Evolutionary conservation across 2,797 vertebrate genomes (phyloP).

Genomic region (Aratinga solstitialis): DNA sequence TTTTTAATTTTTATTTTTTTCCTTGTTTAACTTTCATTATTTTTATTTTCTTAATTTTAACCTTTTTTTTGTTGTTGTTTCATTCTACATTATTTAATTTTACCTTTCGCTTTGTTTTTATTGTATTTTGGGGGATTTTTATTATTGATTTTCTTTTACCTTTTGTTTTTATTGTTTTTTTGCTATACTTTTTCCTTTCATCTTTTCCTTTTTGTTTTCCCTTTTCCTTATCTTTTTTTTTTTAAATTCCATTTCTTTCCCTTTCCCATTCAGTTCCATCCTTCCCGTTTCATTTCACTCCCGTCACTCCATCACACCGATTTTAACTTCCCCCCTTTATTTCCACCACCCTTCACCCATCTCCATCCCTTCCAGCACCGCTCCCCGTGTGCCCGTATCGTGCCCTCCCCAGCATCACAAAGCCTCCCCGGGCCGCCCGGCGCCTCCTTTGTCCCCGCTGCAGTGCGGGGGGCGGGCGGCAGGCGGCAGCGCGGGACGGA

Average conservation of each 20-base stretch:
- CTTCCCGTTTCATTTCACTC: not conserved
- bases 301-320: not conserved
- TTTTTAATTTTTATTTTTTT: not conserved
- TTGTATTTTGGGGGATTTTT: not conserved
- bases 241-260: not conserved
- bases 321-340: not conserved
- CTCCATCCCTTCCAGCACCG: not conserved
- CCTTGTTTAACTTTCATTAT: not conserved
- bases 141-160: not conserved
- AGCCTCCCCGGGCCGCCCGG: not conserved
- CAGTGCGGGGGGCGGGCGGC: not conserved
- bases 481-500: not conserved
- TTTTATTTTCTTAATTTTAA: not conserved
- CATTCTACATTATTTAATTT: not conserved
- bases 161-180: not conserved
- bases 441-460: not conserved
- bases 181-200: too few relatives aligned
- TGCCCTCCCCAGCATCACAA: not conserved
- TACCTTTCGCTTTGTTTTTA: not conserved
- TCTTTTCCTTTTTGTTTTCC: not conserved
- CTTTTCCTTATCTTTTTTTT: not conserved
- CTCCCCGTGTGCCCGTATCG: not conserved
- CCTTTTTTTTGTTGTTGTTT: not conserved
- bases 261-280: not conserved
- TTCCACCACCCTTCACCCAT: not conserved